Percentiles rank a stretch among this genome's conserved stretches.
These are phyloP conservation scores for Parus major DNA, from an alignment of 2,113 vertebrate species.

Conservation along the genomic window DNA sequence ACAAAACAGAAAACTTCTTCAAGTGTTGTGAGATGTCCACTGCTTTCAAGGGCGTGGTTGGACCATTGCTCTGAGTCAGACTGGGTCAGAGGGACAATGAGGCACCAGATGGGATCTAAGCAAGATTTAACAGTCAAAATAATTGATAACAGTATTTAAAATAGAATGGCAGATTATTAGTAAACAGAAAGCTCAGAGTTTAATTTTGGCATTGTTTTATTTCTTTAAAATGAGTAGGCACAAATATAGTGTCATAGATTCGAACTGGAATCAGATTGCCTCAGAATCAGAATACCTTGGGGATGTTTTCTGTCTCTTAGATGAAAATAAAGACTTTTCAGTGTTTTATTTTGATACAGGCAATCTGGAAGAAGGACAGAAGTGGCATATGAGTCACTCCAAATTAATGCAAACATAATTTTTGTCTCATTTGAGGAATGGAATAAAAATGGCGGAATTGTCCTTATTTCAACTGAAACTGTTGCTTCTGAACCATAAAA, in stretches of 20 bases:
- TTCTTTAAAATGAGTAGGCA: neutral
- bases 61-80: neutral
- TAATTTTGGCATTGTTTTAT: neutral
- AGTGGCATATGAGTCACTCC: neutral
- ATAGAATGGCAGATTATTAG: neutral
- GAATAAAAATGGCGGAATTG: neutral
- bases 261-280: neutral
- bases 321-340: neutral
- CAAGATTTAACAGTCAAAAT: neutral
- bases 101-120: neutral
- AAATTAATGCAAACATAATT: neutral
- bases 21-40: neutral
- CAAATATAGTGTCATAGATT: neutral
- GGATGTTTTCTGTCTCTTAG: neutral
- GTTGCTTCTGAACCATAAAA: neutral
- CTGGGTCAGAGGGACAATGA: neutral
- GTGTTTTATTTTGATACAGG: neutral
- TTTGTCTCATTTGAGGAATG: neutral
- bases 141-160: neutral
- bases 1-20: neutral
- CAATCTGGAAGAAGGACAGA: neutral
- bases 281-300: neutral
- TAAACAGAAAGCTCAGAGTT: neutral
- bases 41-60: neutral
- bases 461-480: neutral